phyloP scores from a whole-genome alignment of 2,888 invertebrate species.

The Coelinius sp. region DNA sequence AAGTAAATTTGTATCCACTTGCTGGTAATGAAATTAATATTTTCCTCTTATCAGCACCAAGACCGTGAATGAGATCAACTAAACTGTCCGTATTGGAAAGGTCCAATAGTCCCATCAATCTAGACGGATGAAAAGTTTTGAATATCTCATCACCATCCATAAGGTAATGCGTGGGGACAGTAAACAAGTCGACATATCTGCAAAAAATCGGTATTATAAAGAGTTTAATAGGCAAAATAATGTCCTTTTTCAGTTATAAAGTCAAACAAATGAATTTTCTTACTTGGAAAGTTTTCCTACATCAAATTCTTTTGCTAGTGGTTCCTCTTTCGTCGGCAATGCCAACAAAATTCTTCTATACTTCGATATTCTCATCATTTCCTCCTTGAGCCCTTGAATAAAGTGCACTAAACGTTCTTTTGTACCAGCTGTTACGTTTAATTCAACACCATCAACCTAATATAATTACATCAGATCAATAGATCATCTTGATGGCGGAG shows the following conservation, averaged over 20 bases:
- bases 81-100: slow-evolving; percentile 85
- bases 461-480: neutral
- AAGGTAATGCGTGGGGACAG: slow-evolving; percentile 79
- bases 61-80: slow-evolving; percentile 80
- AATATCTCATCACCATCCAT: slow-evolving; percentile 76
- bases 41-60: slow-evolving; percentile 81
- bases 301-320: slow-evolving; percentile 81
- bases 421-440: slow-evolving; percentile 73
- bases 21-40: slow-evolving; percentile 81
- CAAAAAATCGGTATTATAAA: neutral
- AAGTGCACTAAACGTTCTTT: slow-evolving; percentile 72
- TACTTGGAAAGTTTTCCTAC: slow-evolving; percentile 77
- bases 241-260: too few species aligned
- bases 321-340: slow-evolving; percentile 78
- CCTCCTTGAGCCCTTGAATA: slow-evolving; percentile 68
- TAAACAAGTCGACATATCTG: slow-evolving; percentile 77
- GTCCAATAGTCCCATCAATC: slow-evolving; percentile 83
- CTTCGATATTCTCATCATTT: slow-evolving; percentile 70
- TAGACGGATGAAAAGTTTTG: slow-evolving; percentile 80
- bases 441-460: slow-evolving; percentile 74
- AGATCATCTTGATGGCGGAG: neutral
- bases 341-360: slow-evolving; percentile 74
- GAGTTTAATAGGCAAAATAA: neutral
- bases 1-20: slow-evolving; percentile 78
- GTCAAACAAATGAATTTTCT: slow-evolving; percentile 30